Base-by-base conservation (phyloP, 2,888 invertebrate species). In the Andrena dorsata region DNA sequence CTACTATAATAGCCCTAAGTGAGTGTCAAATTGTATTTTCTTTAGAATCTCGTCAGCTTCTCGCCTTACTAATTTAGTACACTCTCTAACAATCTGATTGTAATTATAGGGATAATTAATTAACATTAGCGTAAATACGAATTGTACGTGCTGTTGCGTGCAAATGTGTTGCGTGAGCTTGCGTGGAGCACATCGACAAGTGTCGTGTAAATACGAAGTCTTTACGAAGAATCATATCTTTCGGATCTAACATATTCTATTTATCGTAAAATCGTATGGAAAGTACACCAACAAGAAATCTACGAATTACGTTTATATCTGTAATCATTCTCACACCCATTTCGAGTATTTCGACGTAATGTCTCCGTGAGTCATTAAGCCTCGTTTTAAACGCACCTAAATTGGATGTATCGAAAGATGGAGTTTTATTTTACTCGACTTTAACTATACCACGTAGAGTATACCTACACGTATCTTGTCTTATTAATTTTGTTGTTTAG, bases 381-480 rank as follows among this genome's bases (percentile, higher is more conserved):
- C 49, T 60, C n/a, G 35, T 74, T 65, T 66, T 60, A 49, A 73
- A 49, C 49, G 35, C 41, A 41, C 16, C 41, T 16, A 16, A 41
- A 16, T 41, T 16, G 41, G 4, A 41, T 41, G 41, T 51, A 26
- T 77, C 70, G 60, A 63, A 63, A 35, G 10, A 49, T 49, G 6
- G 28, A 30, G 7, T 53, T 26, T 47, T 20, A 3, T 28, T 13
- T 51, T 32, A 49, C 26, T 26, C 53, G n/a, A 51, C 65, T 61
- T 13, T 56, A 1, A 53, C 26, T 58, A 16, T 28, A 60, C 30
- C 32, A n/a, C n/a, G 20, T 41, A 35, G 53, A 60, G 23, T 64
- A 76, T 83, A 80, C 74, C 78, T 80, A 88, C 51, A 65, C 72
- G 76, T 85, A 82, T 85, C 76, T 78, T 83, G 56, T 23, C 8